phyloP scores from a whole-genome alignment of 2,888 invertebrate species.

The Ophonus ardosiacus region DNA sequence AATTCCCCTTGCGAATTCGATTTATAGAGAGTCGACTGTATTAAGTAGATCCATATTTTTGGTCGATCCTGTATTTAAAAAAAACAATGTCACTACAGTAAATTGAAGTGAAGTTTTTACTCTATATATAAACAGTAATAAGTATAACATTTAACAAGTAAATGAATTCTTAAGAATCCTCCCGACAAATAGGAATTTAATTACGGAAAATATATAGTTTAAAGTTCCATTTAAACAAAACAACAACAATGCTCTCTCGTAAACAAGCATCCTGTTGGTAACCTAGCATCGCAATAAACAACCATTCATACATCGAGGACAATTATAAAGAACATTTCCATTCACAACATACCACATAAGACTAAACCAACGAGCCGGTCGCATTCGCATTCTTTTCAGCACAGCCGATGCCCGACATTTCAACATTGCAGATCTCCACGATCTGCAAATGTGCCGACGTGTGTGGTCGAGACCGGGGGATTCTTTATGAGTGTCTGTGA shows the following conservation, averaged over 20 bases:
- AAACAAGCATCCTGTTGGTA: not conserved
- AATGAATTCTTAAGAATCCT: not conserved
- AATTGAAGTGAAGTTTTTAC: not conserved
- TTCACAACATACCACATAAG: conserved; percentile 28
- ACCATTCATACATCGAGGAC: not conserved
- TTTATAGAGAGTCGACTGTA: too few relatives aligned
- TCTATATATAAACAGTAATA: not conserved
- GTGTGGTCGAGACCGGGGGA: conserved; percentile 47
- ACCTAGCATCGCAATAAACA: not conserved
- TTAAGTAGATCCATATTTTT: too few relatives aligned
- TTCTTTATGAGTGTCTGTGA: not conserved
- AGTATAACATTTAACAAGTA: not conserved
- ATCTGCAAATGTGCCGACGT: conserved; percentile 60
- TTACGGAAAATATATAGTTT: not conserved
- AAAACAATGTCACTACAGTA: not conserved
- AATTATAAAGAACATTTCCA: conserved; percentile 46
- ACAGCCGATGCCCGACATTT: not conserved
- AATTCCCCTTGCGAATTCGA: too few relatives aligned
- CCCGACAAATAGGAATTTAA: not conserved
- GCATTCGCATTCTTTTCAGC: not conserved
- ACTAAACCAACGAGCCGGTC: not conserved
- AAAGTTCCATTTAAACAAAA: not conserved
- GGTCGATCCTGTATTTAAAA: too few relatives aligned
- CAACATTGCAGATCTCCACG: conserved; percentile 13
- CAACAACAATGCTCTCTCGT: not conserved